Base-by-base conservation (phyloP, 2,797 vertebrate species). In the Fringilla coelebs region DNA sequence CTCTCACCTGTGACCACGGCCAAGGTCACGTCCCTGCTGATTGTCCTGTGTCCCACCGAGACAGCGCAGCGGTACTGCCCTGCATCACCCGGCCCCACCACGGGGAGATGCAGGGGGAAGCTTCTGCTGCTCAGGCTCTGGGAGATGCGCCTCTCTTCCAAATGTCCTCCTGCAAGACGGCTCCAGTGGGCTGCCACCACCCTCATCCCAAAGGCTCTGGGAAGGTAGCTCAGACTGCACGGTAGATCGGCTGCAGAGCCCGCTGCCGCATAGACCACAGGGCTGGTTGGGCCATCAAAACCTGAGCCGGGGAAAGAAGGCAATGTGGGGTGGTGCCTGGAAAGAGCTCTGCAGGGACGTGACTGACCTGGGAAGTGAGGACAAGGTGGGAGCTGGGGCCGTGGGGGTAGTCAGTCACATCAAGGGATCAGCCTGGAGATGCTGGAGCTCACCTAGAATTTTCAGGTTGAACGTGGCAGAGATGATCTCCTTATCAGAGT, bases 1-100 rank as follows among this genome's bases (percentile, higher is more conserved):
- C 43, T 62, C 98, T 97, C 76, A 98, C 98, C 98, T 98, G 94
- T 97, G 87, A 98, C 32, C 73, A 98, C 89, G 5, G 96, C 92
- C 96, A 98, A 65, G 17, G 96, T 98, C 83, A 98, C 73, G 0
- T 85, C 32, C 49, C 95, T 95, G 49, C 20, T 94, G 77, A 98
- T 95, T n/a, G 78, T 94, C 81, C 73, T 91, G 36, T 74, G 93
- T 49, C 94, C 96, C 36, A 98, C 51, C 21, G 88, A 63, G 76
- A 97, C 25, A 26, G 15, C 4, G 18, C 98, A 98, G 70, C 10
- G 83, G 36, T 98, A 98, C 63, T 86, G 91, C 58, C 98, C 98
- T 22, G 96, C 97, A 20, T 98, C 95, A 5, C 65, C 73, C 8
- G 4, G 94, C n/a, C 88, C 96, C 92, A 98, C 97, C 2, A 10